Base-by-base conservation (phyloP, 2,113 vertebrate species). In the Amblyornis subalaris region DNA sequence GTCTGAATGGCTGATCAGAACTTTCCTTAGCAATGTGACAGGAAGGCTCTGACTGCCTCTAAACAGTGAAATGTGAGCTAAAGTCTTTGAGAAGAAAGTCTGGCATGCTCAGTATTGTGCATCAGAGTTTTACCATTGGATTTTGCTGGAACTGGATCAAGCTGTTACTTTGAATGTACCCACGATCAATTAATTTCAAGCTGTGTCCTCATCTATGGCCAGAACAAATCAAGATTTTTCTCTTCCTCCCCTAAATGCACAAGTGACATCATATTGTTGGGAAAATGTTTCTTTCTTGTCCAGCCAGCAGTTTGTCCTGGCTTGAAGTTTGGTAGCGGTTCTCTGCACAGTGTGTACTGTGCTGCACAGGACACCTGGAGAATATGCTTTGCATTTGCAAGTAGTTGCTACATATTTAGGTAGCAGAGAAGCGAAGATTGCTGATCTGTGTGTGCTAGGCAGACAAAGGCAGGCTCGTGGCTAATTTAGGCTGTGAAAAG, bases 151-250 rank as follows among this genome's bases (percentile, higher is more conserved):
- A 89, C 19, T 55, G 78, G 38, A 76, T 88, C 81, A 90, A 95
- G 26, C 47, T 88, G 38, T 91, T 93, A 79, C 55, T 94, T 67
- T 94, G 74, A 95, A 85, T 74, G 65, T 29, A 86, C 33, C 50
- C 54, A 45, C 2, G 0, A 90, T 91, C 88, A 77, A 88, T 92
- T 90, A 82, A 84, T 90, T 90, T 89, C 80, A 87, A 69, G 70
- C 66, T 51, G 48, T 70, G 53, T 42, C 85, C 93, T 94, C 51
- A 72, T 84, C 80, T 89, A 70, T 75, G 75, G 62, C 53, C 81
- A 88, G 73, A 93, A 88, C 79, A 92, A 96, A 92, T 91, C 73
- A 66, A 85, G 73, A 45, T 76, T 92, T 84, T 85, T 83, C 53
- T 84, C 42, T 65, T 77, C 55, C 61, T 84, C 73, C 86, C 35